These are phyloP conservation scores for Sporophila hypoxantha DNA, from an alignment of 2,113 vertebrate genomes.

Conservation along the genomic window DNA sequence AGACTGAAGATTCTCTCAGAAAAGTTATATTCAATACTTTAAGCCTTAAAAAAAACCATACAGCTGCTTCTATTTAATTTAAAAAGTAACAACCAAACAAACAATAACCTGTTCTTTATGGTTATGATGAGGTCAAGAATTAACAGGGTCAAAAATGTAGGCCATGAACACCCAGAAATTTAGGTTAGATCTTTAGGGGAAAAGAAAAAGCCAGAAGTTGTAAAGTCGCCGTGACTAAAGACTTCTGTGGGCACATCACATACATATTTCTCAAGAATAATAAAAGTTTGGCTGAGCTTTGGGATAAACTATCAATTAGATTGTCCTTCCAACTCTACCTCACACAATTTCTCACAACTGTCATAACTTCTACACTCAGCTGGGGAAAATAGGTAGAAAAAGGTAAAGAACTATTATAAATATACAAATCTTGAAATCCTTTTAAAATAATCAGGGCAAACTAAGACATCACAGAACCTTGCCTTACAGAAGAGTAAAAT, in stretches of 20 bases:
- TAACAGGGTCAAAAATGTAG: not conserved
- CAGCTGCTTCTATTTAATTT: not conserved
- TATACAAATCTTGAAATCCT: not conserved
- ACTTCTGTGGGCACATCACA: not conserved
- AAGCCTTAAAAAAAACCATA: not conserved
- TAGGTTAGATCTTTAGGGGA: not conserved
- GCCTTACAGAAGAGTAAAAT: not conserved
- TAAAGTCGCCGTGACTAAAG: not conserved
- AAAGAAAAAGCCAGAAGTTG: not conserved
- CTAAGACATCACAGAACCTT: not conserved
- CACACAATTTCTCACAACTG: not conserved
- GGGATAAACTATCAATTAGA: not conserved
- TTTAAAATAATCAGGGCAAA: not conserved
- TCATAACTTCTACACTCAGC: not conserved
- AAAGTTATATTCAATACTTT: not conserved
- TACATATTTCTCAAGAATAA: not conserved
- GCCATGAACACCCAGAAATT: not conserved
- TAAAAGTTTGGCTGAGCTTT: not conserved
- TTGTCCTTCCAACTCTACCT: not conserved
- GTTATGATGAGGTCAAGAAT: not conserved
- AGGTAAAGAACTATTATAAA: not conserved
- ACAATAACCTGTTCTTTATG: not conserved
- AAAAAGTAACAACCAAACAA: not conserved
- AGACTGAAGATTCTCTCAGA: not conserved
- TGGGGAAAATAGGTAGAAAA: not conserved